Conservation (phyloP, 2,888 invertebrate genomes). For the Teinopalpus imperialis region DNA sequence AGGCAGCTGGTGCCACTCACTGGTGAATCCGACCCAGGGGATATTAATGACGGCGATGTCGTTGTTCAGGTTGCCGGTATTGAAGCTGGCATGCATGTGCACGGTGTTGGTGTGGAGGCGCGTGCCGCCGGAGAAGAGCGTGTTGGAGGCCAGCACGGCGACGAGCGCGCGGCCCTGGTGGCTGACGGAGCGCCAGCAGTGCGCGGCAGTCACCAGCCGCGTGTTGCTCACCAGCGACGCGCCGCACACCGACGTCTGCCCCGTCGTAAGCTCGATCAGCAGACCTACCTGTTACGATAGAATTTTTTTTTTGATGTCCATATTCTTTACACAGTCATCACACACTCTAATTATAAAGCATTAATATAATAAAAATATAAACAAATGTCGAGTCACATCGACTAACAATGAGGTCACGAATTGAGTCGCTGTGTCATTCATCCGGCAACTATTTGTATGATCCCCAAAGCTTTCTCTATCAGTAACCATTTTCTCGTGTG, state of each 20-base stretch:
- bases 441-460: too few species aligned
- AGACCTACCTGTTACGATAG: too few species aligned
- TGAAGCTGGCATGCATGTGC: constrained; percentile 13
- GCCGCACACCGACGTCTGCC: constrained; percentile 13
- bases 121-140: constrained; percentile 20
- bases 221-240: constrained; percentile 14
- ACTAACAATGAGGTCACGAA: too few species aligned
- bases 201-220: constrained; percentile 18
- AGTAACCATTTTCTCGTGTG: too few species aligned
- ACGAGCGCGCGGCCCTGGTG: constrained; percentile 9
- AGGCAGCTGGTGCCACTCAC: constrained; percentile 1
- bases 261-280: constrained; percentile 3
- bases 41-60: constrained; percentile 18
- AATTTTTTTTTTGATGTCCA: too few species aligned
- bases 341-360: too few species aligned
- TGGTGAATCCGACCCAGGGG: constrained; percentile 5
- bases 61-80: constrained; percentile 15
- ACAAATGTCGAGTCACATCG: too few species aligned
- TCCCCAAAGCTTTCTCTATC: too few species aligned
- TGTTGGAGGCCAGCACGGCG: constrained; percentile 14
- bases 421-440: too few species aligned
- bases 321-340: too few species aligned
- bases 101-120: constrained; percentile 8
- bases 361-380: too few species aligned
- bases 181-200: constrained; percentile 16